Conservation (phyloP, 1,140 invertebrate species). For the Zaprionus gabonicus region DNA sequence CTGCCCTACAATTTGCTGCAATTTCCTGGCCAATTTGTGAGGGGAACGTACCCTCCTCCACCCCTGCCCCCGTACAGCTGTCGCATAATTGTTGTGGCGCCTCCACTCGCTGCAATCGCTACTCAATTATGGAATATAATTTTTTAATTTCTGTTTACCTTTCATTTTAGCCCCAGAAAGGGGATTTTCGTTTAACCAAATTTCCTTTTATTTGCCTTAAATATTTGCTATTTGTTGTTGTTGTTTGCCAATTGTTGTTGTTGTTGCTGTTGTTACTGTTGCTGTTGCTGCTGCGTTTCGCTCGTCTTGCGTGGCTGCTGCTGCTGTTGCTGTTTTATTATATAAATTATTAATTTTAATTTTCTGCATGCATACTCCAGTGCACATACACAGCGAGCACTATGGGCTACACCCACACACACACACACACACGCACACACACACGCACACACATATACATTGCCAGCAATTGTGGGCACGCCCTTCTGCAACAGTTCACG, state of each 20-base stretch:
- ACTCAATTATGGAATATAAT: slow-evolving; percentile 73
- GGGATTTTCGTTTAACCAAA: slow-evolving; percentile 71
- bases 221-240: slow-evolving; percentile 40
- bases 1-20: slow-evolving; percentile 65
- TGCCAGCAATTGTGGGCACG: slow-evolving; percentile 35
- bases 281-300: slow-evolving; percentile 30
- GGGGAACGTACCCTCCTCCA: not conserved
- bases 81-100: slow-evolving; percentile 52
- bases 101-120: slow-evolving; percentile 33
- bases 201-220: slow-evolving; percentile 35
- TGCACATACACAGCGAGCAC: slow-evolving; percentile 56
- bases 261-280: slow-evolving; percentile 22
- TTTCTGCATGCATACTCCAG: slow-evolving; percentile 83
- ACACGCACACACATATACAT: too few species aligned
- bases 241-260: slow-evolving; percentile 27
- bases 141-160: slow-evolving; percentile 71
- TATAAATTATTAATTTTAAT: slow-evolving; percentile 84
- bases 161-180: slow-evolving; percentile 46
- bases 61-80: slow-evolving; percentile 20
- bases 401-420: slow-evolving; percentile 38
- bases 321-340: slow-evolving; percentile 59
- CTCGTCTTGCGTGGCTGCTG: slow-evolving; percentile 38
- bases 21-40: slow-evolving; percentile 64
- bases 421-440: slow-evolving; percentile 26
- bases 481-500: slow-evolving; percentile 36